Evolutionary conservation across 2,888 invertebrate genomes (phyloP).

Genomic region (Pseudococcus longispinus): DNA sequence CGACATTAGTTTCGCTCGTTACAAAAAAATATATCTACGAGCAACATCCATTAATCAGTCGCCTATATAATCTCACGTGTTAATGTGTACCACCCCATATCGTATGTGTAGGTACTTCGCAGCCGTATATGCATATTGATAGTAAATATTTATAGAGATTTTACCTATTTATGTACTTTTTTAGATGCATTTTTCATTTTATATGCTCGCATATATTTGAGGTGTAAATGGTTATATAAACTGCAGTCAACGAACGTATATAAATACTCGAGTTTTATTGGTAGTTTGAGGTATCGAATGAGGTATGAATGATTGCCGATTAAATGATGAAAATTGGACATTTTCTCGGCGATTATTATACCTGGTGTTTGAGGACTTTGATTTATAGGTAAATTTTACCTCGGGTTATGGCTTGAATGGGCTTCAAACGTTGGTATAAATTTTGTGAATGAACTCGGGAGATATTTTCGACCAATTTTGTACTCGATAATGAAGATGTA

Average conservation of each 20-base stretch:
- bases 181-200: constrained; percentile 16
- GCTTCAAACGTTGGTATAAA: background rate
- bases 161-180: background rate
- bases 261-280: background rate
- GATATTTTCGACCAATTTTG: background rate
- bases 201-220: background rate
- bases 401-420: too few species aligned
- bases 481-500: background rate
- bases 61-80: background rate
- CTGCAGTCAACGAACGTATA: background rate
- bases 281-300: background rate
- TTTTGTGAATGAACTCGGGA: background rate
- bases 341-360: background rate
- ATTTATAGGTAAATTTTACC: background rate
- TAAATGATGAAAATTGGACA: background rate
- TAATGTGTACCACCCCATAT: background rate
- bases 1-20: background rate
- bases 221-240: background rate
- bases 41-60: background rate
- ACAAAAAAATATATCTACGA: background rate
- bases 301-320: background rate
- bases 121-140: background rate
- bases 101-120: background rate
- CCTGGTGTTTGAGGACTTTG: background rate
- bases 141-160: background rate